Evolutionary conservation across 2,888 invertebrate genomes (phyloP).

Genomic region (Omphaloscelis lunosa): DNA sequence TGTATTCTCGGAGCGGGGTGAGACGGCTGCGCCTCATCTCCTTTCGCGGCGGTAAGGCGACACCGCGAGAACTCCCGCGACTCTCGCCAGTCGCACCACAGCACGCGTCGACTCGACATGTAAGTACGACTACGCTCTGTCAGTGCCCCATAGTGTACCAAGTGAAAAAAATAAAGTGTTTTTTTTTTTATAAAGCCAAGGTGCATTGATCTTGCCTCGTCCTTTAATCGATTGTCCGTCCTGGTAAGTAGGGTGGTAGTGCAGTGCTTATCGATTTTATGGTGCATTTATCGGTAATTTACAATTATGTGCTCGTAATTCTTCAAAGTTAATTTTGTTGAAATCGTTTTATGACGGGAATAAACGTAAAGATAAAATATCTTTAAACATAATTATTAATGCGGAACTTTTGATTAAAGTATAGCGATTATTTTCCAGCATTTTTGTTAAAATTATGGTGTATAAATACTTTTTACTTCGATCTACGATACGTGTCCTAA

Average conservation of each 20-base stretch:
- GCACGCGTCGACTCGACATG: constrained; percentile 91
- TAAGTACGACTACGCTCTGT: constrained; percentile 84
- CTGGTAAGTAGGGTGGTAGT: constrained; percentile 83
- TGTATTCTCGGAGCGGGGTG: constrained; percentile 84
- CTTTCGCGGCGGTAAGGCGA: constrained; percentile 90
- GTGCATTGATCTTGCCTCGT: constrained; percentile 78
- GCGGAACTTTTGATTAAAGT: constrained; percentile 3
- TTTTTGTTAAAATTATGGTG: constrained; percentile 21
- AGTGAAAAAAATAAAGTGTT: constrained; percentile 82
- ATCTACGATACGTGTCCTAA: constrained; percentile 45
- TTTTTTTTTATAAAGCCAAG: constrained; percentile 74
- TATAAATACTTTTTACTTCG: constrained; percentile 57
- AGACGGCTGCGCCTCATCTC: constrained; percentile 81
- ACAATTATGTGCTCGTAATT: constrained; percentile 46
- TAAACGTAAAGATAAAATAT: constrained; percentile 36
- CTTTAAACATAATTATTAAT: constrained; percentile 14
- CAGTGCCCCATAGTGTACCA: constrained; percentile 81
- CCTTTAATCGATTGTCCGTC: constrained; percentile 63
- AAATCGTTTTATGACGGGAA: constrained; percentile 18
- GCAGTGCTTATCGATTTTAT: constrained; percentile 73
- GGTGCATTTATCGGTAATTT: constrained; percentile 63
- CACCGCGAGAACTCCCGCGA: constrained; percentile 82
- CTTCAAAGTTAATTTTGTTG: constrained; percentile 34
- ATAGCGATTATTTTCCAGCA: neutral
- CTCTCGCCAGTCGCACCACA: constrained; percentile 89